Evolutionary conservation across 2,113 vertebrate species (phyloP), one percentile per base, ranked within the genome.

Genomic region (Oostethus manadensis): DNA sequence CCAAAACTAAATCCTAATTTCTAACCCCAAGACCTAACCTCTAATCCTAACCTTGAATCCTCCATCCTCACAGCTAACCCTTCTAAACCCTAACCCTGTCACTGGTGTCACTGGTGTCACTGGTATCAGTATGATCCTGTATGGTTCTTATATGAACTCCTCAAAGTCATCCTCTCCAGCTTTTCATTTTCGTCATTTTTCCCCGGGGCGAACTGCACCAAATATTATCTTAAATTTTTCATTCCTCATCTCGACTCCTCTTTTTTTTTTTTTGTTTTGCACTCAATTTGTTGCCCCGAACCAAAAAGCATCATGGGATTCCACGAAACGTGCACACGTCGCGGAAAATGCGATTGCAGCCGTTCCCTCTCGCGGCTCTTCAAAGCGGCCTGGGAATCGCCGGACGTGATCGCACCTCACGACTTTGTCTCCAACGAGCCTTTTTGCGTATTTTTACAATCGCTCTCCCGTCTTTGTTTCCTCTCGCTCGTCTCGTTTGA

Each of bases 271-370:
- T 35, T 18, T 29, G 35, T 83, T 84, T 82, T 76, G 78, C 79
- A 76, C 81, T 83, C 82, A 80, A 84, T 87, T 87, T 86, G 80
- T 82, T 82, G 82, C 80, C 71, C 61, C 56, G 81, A 81, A 80
- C 78, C 79, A 77, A 81, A 82, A 80, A 68, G 79, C 79, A 78
- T 79, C 80, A 74, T 80, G 79, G 84, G 84, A 86, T 77, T 42
- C 84, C 72, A 48, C 35, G 64, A 76, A 86, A 83, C 83, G 78
- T 86, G 85, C 70, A 64, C 68, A 71, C 65, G 10, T 71, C 73
- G 67, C 73, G 78, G 71, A 81, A 79, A 81, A 78, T 66, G 60
- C 43, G 77, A 87, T 87, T 86, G 82, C 44, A 59, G 67, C 54
- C 75, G 15, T 73, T 77, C 79, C 70, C 63, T 83, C 80, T 72